Percentiles rank a stretch among this genome's conserved stretches.
Evolutionary conservation across 2,113 vertebrate genomes (phyloP).

Genomic region (Mobula birostris): DNA sequence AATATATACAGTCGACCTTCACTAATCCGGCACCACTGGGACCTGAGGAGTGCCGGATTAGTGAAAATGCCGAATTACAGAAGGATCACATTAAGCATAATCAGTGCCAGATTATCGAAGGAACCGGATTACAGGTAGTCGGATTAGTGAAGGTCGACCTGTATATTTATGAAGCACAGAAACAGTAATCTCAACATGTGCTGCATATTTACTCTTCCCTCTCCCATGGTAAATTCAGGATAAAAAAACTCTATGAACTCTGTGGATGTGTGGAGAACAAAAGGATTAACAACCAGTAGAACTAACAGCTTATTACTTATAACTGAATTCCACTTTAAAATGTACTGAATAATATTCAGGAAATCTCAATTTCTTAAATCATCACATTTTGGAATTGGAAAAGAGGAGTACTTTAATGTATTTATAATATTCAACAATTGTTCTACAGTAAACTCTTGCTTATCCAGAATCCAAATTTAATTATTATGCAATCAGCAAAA

Average conservation of each 20-base stretch:
- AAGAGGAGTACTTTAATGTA: neutral
- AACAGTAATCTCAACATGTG: neutral
- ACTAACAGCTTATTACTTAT: neutral
- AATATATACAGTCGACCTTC: no score
- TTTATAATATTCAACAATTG: neutral
- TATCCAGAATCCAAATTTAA: no score
- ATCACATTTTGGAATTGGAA: neutral
- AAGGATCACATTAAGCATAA: no score
- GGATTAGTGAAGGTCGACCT: no score
- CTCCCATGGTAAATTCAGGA: neutral
- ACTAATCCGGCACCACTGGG: no score
- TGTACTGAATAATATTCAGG: neutral
- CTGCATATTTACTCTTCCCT: neutral
- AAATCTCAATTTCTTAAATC: neutral
- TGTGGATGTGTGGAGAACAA: neutral
- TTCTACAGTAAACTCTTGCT: neutral
- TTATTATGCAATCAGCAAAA: no score
- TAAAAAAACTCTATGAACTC: neutral
- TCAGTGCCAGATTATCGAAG: no score
- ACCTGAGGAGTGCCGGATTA: no score
- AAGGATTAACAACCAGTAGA: neutral
- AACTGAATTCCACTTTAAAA: neutral
- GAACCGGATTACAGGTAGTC: no score
- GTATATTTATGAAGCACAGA: neutral
- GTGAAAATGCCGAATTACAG: no score